Evolutionary conservation across 1,140 invertebrate genomes (phyloP).

Genomic region (Drosophila takahashii): DNA sequence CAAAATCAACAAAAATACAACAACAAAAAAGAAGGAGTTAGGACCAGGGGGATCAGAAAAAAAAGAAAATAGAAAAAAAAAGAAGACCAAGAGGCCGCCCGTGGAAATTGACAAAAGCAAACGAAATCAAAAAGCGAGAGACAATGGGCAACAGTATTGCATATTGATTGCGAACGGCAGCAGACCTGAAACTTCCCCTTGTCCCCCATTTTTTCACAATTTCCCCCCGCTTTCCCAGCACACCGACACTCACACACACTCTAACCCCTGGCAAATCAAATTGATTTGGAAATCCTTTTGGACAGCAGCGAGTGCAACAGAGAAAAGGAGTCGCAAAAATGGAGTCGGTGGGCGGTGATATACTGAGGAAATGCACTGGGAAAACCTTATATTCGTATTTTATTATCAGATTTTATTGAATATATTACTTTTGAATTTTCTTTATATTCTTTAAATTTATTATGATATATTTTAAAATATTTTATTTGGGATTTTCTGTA

Average conservation of each 20-base stretch:
- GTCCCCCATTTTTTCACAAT: background rate
- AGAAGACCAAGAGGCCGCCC: slow-evolving; percentile 16
- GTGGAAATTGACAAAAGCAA: slow-evolving; percentile 79
- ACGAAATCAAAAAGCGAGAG: slow-evolving; percentile 73
- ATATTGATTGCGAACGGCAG: slow-evolving; percentile 73
- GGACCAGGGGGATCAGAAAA: slow-evolving; percentile 8
- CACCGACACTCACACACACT: background rate
- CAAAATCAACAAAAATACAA: slow-evolving; percentile 36
- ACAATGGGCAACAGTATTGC: slow-evolving; percentile 73
- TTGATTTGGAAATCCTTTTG: slow-evolving; percentile 78
- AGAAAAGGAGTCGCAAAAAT: slow-evolving; percentile 18
- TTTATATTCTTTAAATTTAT: no score
- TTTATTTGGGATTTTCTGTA: no score
- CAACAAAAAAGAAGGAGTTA: slow-evolving; percentile 1
- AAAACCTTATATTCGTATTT: background rate
- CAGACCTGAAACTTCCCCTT: slow-evolving; percentile 29
- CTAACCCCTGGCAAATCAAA: slow-evolving; percentile 66
- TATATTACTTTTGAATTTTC: background rate
- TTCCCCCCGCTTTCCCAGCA: background rate
- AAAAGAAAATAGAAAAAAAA: slow-evolving; percentile 11
- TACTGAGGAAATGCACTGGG: background rate
- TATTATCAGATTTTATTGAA: background rate
- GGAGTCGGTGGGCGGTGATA: slow-evolving; percentile 2
- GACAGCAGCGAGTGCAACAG: slow-evolving; percentile 39
- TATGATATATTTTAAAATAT: no score